These are phyloP conservation scores for Ciconia maguari DNA, from an alignment of 2,113 vertebrate genomes.

Conservation along the genomic window DNA sequence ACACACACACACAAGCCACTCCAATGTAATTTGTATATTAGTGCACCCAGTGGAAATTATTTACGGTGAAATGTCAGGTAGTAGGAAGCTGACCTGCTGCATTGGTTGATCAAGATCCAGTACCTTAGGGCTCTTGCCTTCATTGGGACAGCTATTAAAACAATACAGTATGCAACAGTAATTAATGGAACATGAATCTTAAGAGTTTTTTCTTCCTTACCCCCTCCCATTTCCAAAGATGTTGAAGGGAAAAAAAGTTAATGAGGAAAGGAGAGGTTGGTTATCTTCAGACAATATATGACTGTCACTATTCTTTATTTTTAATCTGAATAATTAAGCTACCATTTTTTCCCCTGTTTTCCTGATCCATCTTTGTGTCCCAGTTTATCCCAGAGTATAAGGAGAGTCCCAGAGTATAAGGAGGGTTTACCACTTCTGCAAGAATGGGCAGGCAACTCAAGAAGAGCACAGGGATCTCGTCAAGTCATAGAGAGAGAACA, in stretches of 20 bases:
- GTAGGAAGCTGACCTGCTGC: not conserved
- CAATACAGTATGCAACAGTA: not conserved
- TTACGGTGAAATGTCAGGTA: not conserved
- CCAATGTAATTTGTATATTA: not conserved
- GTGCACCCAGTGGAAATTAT: not conserved
- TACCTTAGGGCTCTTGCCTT: not conserved
- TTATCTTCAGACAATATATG: not conserved
- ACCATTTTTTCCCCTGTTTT: rapidly evolving
- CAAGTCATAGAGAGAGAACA: too few relatives aligned
- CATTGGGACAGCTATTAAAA: not conserved
- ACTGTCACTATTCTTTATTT: not conserved
- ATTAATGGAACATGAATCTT: not conserved
- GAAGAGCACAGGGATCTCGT: too few relatives aligned
- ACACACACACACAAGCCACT: not conserved
- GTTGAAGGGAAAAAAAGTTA: not conserved
- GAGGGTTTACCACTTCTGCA: too few relatives aligned
- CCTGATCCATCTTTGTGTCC: not conserved
- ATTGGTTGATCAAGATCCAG: not conserved
- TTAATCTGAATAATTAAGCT: not conserved
- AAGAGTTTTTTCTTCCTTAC: not conserved
- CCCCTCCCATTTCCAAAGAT: not conserved
- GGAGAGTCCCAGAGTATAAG: too few relatives aligned
- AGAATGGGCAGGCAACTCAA: too few relatives aligned
- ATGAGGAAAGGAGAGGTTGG: not conserved
- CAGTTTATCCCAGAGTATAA: too few relatives aligned